Evolutionary conservation across 2,113 vertebrate species (phyloP).

Genomic region (Scolopax mira): DNA sequence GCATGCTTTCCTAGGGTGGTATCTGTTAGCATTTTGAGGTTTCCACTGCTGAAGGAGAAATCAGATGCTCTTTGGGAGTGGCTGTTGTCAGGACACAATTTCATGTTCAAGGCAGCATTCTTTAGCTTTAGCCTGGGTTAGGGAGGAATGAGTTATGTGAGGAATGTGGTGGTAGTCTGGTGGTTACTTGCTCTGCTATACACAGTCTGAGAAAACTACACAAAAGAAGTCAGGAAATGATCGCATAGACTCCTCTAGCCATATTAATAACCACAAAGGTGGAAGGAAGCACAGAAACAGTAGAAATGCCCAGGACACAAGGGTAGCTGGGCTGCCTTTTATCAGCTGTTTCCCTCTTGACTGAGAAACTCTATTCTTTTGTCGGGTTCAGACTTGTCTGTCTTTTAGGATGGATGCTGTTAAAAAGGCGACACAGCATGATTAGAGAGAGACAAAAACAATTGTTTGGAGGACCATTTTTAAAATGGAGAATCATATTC

Average conservation of each 20-base stretch:
- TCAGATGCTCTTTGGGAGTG: not conserved
- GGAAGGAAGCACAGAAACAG: not conserved
- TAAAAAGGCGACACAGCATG: not conserved
- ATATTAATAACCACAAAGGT: not conserved
- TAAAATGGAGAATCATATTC: not conserved
- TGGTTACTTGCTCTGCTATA: not conserved
- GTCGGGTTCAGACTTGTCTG: not conserved
- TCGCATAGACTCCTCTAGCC: not conserved
- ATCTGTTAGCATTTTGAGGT: not conserved
- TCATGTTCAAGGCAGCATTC: not conserved
- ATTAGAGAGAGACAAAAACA: not conserved
- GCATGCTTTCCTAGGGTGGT: not conserved
- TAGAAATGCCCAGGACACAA: not conserved
- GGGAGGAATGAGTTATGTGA: not conserved
- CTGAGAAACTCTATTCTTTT: not conserved
- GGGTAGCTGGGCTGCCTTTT: not conserved
- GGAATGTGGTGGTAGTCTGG: not conserved
- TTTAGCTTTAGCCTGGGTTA: not conserved
- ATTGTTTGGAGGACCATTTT: not conserved
- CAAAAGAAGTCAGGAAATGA: not conserved
- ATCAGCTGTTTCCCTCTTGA: not conserved
- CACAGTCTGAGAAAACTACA: not conserved
- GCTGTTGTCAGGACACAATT: not conserved
- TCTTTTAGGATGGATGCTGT: not conserved
- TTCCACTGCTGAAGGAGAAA: not conserved